Conservation (phyloP, 1,140 invertebrate genomes). For the Drosophila arawakana region DNA sequence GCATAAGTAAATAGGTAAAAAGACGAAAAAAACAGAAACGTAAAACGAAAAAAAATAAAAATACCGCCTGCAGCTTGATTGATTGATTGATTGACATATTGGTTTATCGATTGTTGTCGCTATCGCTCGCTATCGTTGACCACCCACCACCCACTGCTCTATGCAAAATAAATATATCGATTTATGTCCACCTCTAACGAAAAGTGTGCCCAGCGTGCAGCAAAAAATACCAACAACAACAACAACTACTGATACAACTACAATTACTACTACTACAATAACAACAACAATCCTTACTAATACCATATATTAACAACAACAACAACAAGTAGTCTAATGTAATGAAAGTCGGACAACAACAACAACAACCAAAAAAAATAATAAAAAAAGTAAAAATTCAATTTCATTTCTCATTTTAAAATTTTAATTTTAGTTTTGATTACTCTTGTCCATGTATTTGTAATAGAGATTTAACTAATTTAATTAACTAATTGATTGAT, state of each 20-base stretch:
- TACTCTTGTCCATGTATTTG: conserved; percentile 29
- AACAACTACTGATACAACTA: conserved; percentile 11
- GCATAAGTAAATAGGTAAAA: conserved; percentile 59
- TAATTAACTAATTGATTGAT: conserved; percentile 54
- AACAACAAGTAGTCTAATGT: conserved; percentile 60
- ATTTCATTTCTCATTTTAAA: conserved; percentile 7
- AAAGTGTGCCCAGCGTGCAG: conserved; percentile 63
- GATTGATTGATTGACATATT: conserved; percentile 69
- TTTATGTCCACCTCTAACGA: conserved; percentile 54
- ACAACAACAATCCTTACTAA: too few relatives aligned
- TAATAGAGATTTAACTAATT: conserved; percentile 44
- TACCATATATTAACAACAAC: conserved; percentile 13
- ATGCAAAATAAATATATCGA: conserved; percentile 55
- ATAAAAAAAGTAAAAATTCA: conserved; percentile 18
- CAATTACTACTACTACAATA: conserved; percentile 4
- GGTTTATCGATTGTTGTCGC: conserved; percentile 49
- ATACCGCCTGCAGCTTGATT: conserved; percentile 75
- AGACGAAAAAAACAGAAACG: conserved; percentile 60
- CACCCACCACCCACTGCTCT: conserved; percentile 28
- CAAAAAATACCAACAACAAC: conserved; percentile 43
- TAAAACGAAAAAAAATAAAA: conserved; percentile 47
- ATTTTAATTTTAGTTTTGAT: conserved; percentile 22
- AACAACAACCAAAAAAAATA: not conserved
- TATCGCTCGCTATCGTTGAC: conserved; percentile 47
- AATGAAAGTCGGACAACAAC: conserved; percentile 11